Conservation (phyloP, 2,888 invertebrate species). For the Steinernema hermaphroditum region DNA sequence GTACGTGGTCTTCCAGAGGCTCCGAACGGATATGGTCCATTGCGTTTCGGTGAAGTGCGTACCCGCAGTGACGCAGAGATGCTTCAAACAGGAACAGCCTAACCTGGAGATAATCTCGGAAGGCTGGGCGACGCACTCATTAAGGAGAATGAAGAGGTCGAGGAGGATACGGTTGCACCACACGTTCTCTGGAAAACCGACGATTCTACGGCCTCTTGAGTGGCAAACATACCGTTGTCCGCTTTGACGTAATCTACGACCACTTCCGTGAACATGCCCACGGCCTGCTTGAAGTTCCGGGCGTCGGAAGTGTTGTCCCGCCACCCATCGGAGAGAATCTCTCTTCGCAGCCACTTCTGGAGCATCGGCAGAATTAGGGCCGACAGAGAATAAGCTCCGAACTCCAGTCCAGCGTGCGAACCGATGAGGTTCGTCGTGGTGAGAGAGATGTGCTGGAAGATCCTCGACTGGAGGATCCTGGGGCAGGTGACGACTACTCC, state of each 20-base stretch:
- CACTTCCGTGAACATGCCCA: conserved; percentile 86
- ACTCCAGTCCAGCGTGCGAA: conserved; percentile 75
- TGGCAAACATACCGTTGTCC: conserved; percentile 16
- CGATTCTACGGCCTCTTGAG: too few species aligned
- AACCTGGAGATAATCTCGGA: conserved; percentile 86
- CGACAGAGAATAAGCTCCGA: conserved; percentile 88
- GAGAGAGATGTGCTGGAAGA: conserved; percentile 3
- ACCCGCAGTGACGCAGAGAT: conserved; percentile 37
- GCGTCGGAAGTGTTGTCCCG: conserved; percentile 70
- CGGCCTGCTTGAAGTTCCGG: conserved; percentile 90
- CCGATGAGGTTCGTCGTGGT: conserved; percentile 8
- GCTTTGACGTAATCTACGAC: conserved; percentile 79
- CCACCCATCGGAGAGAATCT: conserved; percentile 54
- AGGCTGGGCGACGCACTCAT: conserved; percentile 87
- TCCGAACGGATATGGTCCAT: conserved; percentile 83
- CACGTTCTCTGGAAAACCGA: conserved; percentile 13
- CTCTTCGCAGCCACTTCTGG: conserved; percentile 85
- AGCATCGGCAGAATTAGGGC: conserved; percentile 87
- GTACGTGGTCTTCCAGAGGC: conserved; percentile 42
- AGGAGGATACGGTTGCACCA: conserved; percentile 72
- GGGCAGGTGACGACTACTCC: conserved; percentile 75
- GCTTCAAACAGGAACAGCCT: conserved; percentile 70
- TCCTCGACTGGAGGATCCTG: conserved; percentile 50
- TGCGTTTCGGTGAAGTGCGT: conserved; percentile 76
- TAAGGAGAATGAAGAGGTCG: conserved; percentile 81